Conservation (phyloP, 2,888 invertebrate species). For the Microctonus hyperodae region DNA sequence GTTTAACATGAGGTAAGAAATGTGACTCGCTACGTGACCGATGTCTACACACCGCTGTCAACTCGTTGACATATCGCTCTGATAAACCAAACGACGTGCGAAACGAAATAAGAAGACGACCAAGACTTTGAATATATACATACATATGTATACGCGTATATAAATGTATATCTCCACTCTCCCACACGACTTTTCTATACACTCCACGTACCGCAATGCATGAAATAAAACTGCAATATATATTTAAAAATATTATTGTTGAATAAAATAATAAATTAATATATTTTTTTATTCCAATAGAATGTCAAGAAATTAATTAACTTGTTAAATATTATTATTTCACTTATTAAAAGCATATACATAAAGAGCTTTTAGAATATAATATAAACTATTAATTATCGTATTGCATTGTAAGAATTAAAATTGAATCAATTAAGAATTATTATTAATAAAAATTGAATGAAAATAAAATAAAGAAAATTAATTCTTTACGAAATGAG, state of each 20-base stretch:
- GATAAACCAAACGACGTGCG: conserved; percentile 53
- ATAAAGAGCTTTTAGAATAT: too few species aligned
- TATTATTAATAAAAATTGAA: neutral
- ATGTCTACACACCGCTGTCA: conserved; percentile 58
- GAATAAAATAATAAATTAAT: too few species aligned
- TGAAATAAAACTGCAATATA: too few species aligned
- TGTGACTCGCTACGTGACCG: conserved; percentile 55
- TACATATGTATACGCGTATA: too few species aligned
- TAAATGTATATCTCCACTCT: conserved; percentile 29
- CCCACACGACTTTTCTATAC: conserved; percentile 27
- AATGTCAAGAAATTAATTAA: neutral
- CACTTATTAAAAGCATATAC: too few species aligned
- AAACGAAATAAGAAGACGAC: conserved; percentile 26
- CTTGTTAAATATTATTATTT: neutral
- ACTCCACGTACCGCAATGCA: too few species aligned
- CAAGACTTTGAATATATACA: neutral
- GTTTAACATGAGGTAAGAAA: conserved; percentile 52
- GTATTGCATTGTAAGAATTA: neutral
- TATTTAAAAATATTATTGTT: too few species aligned
- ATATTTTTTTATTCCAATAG: neutral
- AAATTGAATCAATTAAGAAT: neutral
- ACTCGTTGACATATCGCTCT: conserved; percentile 59
- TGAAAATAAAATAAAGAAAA: neutral
- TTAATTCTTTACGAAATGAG: neutral
- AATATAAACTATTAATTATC: too few species aligned